These are phyloP conservation scores for Heterotis niloticus DNA, from an alignment of 2,113 vertebrate species.

Conservation along the genomic window DNA sequence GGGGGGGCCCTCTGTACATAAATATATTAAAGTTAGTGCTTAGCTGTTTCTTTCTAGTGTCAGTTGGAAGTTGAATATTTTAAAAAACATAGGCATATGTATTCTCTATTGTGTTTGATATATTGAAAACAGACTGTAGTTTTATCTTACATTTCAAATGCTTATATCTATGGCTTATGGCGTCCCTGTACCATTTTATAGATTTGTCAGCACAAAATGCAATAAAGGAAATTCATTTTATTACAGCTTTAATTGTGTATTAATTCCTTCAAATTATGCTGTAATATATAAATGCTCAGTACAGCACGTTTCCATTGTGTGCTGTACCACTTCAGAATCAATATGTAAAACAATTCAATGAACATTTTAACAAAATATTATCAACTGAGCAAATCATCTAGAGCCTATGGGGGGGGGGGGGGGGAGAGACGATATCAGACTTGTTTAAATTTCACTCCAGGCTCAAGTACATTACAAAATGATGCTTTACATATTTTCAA, in stretches of 20 bases:
- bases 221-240: constrained; percentile 98
- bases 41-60: constrained; percentile 86
- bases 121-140: constrained; percentile 69
- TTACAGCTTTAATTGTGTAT: constrained; percentile 67
- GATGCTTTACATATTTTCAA: too few species aligned
- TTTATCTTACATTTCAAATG: constrained; percentile 91
- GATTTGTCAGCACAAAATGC: constrained; percentile 99
- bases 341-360: too few species aligned
- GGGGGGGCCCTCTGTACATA: constrained; percentile 72
- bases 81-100: constrained; percentile 57
- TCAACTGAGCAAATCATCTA: too few species aligned
- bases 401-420: too few species aligned
- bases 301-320: too few species aligned
- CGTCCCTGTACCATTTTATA: constrained; percentile 95
- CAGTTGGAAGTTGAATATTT: constrained; percentile 72
- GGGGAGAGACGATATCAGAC: too few species aligned
- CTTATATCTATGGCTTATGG: constrained; percentile 91
- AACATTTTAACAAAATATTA: too few species aligned
- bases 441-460: too few species aligned
- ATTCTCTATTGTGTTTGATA: constrained; percentile 81
- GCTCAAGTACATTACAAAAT: too few species aligned
- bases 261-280: constrained; percentile 49
- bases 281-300: neutral
- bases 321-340: too few species aligned
- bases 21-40: constrained; percentile 73